Percentiles rank a stretch among this genome's conserved stretches.
Conservation (phyloP, 2,113 vertebrate species). For the Meriones unguiculatus region DNA sequence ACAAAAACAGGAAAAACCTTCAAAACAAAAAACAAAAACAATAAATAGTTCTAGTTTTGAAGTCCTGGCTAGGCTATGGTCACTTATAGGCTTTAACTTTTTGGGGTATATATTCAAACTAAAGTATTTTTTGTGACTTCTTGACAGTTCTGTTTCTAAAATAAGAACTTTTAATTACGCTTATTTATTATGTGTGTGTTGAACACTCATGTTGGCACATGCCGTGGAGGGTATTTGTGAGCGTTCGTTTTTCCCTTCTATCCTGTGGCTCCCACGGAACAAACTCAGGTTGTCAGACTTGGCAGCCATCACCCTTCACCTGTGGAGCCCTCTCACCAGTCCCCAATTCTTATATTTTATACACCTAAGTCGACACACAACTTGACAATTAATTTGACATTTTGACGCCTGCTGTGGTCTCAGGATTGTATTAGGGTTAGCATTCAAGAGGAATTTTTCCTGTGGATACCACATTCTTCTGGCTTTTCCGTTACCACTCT, state of each 20-base stretch:
- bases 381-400: not conserved
- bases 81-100: not conserved
- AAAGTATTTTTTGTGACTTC: not conserved
- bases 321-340: not conserved
- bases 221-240: not conserved
- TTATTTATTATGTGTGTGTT: not conserved
- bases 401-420: not conserved
- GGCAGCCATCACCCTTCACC: not conserved
- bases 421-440: not conserved
- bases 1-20: too few relatives aligned
- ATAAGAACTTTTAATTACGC: not conserved
- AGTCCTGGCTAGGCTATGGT: not conserved
- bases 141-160: not conserved
- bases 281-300: not conserved
- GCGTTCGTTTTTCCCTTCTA: not conserved
- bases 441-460: slow-evolving; percentile 17
- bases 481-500: slow-evolving; percentile 4
- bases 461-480: not conserved
- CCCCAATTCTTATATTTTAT: not conserved
- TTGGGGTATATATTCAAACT: not conserved
- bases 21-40: not conserved
- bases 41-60: slow-evolving; percentile 12
- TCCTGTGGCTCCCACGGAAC: not conserved
- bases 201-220: not conserved
- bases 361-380: not conserved